These are phyloP conservation scores for Rhodeus uyekii DNA, from an alignment of 2,797 vertebrate genomes.

Conservation along the genomic window DNA sequence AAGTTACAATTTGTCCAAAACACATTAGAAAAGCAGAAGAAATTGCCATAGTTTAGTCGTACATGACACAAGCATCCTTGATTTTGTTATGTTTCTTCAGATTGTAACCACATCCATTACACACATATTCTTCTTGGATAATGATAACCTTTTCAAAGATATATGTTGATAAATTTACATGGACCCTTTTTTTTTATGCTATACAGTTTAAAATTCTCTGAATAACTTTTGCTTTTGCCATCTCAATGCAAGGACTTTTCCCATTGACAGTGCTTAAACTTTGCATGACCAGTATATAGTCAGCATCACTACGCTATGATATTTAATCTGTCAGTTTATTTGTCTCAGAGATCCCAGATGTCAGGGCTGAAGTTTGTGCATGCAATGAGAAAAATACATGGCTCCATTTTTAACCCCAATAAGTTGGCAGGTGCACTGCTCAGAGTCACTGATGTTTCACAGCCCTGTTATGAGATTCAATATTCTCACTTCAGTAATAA, in stretches of 20 bases:
- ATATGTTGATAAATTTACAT: neutral
- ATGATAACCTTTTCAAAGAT: neutral
- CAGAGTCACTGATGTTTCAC: constrained; percentile 63
- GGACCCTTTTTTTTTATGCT: neutral
- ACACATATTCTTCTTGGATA: too few relatives aligned
- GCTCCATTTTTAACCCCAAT: constrained; percentile 41
- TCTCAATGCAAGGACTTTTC: neutral
- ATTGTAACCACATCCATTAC: too few relatives aligned
- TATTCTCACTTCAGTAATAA: constrained; percentile 77
- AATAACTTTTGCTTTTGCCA: neutral
- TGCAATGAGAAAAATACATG: constrained; percentile 36
- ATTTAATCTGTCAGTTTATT: constrained; percentile 44
- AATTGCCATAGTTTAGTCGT: neutral
- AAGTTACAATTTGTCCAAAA: neutral
- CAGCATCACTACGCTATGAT: constrained; percentile 1
- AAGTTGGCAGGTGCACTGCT: constrained; percentile 48
- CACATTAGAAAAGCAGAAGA: constrained; percentile 3
- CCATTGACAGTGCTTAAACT: neutral
- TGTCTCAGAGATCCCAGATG: constrained; percentile 37
- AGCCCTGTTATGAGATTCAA: constrained; percentile 73
- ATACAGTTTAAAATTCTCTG: neutral
- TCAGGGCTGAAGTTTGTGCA: constrained; percentile 13
- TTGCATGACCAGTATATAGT: neutral
- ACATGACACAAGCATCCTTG: neutral
- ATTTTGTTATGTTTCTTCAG: neutral